Evolutionary conservation across 92 coral and sea anemone species (phyloP).

Genomic region (Zoanthus gigantus): DNA sequence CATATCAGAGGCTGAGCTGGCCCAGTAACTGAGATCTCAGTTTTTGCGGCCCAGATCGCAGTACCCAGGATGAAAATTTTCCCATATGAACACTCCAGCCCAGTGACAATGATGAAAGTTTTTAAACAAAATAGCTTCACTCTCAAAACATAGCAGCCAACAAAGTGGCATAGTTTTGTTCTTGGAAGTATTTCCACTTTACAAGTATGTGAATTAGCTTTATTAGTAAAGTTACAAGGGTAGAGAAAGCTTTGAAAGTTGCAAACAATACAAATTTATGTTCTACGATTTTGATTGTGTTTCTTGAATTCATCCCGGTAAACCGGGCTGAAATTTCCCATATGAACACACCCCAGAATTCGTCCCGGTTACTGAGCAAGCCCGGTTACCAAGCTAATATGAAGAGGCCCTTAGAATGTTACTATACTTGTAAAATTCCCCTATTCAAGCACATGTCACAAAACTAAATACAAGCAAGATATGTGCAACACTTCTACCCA

Average conservation of each 20-base stretch:
- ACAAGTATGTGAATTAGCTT: conserved; percentile 12
- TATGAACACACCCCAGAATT: conserved; percentile 14
- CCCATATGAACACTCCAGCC: conserved; percentile 16
- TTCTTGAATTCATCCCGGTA: conserved; percentile 14
- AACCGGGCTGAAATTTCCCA: conserved; percentile 12
- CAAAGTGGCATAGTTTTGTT: conserved; percentile 13
- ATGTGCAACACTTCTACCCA: conserved; percentile 49
- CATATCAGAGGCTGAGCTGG: background rate
- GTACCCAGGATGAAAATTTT: conserved; percentile 9
- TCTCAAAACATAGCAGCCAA: conserved; percentile 14
- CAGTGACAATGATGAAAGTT: conserved; percentile 10
- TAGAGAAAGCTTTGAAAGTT: conserved; percentile 12
- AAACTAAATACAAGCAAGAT: conserved; percentile 41
- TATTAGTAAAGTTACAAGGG: conserved; percentile 9
- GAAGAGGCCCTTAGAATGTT: conserved; percentile 14
- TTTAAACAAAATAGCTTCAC: conserved; percentile 6
- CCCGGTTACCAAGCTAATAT: conserved; percentile 12
- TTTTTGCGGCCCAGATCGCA: background rate
- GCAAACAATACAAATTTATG: conserved; percentile 12
- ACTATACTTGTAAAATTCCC: conserved; percentile 3
- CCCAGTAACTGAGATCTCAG: background rate
- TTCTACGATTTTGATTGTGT: conserved; percentile 6
- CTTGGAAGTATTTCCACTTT: conserved; percentile 10
- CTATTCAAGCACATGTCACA: conserved; percentile 34
- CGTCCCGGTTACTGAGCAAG: conserved; percentile 8